phyloP scores from a whole-genome alignment of 2,113 vertebrate genomes.

The Acrocephalus kingi region DNA sequence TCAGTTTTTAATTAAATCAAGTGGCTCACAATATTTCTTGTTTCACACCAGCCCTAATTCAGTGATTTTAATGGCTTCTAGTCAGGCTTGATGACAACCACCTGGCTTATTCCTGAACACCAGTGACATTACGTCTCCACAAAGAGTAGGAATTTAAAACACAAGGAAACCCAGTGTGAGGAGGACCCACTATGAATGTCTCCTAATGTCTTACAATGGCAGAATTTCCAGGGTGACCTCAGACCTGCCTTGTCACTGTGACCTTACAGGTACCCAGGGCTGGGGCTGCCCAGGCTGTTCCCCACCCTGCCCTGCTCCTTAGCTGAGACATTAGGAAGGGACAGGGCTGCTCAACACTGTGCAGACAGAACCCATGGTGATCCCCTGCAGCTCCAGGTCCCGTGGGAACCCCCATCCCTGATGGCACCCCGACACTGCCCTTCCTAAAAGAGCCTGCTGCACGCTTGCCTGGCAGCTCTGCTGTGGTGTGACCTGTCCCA shows the following conservation, averaged over 20 bases:
- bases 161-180: neutral
- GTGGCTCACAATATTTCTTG: neutral
- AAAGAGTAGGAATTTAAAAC: neutral
- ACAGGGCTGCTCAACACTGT: neutral
- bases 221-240: neutral
- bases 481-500: neutral
- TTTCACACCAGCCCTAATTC: neutral
- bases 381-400: neutral
- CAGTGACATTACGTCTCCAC: neutral
- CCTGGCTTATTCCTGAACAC: neutral
- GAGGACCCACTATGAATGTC: neutral
- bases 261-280: neutral
- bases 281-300: neutral
- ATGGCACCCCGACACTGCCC: fast-evolving
- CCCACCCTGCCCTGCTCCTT: neutral
- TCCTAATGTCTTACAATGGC: neutral
- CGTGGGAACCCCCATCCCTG: fast-evolving
- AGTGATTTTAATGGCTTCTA: neutral
- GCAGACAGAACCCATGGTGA: neutral
- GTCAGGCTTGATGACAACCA: neutral
- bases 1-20: neutral
- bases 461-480: neutral
- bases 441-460: neutral
- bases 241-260: neutral
- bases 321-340: neutral